Evolutionary conservation across 2,113 vertebrate species (phyloP), one percentile per base, ranked within the genome.

Genomic region (Colossoma macropomum): DNA sequence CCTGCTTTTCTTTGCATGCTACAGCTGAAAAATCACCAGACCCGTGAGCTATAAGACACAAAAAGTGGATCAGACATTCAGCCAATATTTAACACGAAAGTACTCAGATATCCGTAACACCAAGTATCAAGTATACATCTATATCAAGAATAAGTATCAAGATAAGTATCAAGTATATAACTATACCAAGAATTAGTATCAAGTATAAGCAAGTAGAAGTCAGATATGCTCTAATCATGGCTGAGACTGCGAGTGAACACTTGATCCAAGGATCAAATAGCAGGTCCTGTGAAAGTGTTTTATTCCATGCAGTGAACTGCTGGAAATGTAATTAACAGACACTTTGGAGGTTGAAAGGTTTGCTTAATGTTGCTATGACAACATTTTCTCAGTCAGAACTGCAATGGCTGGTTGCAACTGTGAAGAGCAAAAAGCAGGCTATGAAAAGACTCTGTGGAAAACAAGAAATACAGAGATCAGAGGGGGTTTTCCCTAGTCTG

Each of bases 331-430:
- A 78, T 78, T 66, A 68, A 54, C 65, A 30, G 25, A 9, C 21
- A 30, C 32, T 68, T 54, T 34, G 34, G 27, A 52, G 62, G 48
- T 45, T 30, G 27, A 34, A 54, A 19, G 23, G 45, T 79, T 38
- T 79, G 28, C 63, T 25, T 69, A 66, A 32, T 30, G 77, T 56
- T 79, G 45, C 77, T 12, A 79, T 79, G 63, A n/a, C 63, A 69
- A 54, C 48, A 56, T 0, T 38, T 28, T 50, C 34, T 4, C 34
- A 8, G 68, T 12, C 30, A 12, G 8, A n/a, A 45, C 21, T 45
- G 19, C 34, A 23, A 27, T 45, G 32, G 19, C 68, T 69, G 30
- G 17, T 3, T 69, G 65, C 9, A 70, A 45, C 32, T 41, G 19
- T 25, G 10, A 70, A 41, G 34, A 12, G 34, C 38, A 34, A 2